Percentiles rank a stretch among this genome's conserved stretches.
Conservation (phyloP, 2,113 vertebrate genomes). For the Dipodomys spectabilis region DNA sequence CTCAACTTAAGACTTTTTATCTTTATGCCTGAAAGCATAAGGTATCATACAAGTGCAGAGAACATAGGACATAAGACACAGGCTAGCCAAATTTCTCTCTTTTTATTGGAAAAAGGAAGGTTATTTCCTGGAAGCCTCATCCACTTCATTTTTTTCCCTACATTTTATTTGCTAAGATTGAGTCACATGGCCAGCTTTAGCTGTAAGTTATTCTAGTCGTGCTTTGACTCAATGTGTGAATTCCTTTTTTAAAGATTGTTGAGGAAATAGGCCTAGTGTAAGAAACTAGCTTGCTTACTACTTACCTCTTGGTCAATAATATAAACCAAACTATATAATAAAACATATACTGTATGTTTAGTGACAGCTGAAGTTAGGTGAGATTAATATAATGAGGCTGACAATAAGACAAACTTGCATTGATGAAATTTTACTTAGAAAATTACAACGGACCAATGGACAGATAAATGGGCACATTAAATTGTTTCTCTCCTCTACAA, state of each 20-base stretch:
- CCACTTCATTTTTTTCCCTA: neutral
- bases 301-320: neutral
- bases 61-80: neutral
- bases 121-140: neutral
- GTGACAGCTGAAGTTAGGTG: neutral
- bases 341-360: neutral
- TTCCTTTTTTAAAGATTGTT: neutral
- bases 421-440: constrained; percentile 12
- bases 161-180: neutral
- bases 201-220: constrained; percentile 6
- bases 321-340: neutral
- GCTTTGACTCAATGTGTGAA: neutral
- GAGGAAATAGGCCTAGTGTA: neutral
- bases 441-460: neutral
- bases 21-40: neutral
- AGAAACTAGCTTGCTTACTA: neutral
- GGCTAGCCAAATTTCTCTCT: accelerated
- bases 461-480: no score
- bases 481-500: no score
- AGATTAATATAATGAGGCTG: neutral
- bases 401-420: neutral
- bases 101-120: neutral
- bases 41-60: neutral
- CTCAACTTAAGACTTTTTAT: neutral
- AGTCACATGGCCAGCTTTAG: neutral